A percentile compares a stretch with the other conserved stretches of the same genome.
Conservation (phyloP, 2,113 vertebrate genomes). For the Aplodontia rufa region DNA sequence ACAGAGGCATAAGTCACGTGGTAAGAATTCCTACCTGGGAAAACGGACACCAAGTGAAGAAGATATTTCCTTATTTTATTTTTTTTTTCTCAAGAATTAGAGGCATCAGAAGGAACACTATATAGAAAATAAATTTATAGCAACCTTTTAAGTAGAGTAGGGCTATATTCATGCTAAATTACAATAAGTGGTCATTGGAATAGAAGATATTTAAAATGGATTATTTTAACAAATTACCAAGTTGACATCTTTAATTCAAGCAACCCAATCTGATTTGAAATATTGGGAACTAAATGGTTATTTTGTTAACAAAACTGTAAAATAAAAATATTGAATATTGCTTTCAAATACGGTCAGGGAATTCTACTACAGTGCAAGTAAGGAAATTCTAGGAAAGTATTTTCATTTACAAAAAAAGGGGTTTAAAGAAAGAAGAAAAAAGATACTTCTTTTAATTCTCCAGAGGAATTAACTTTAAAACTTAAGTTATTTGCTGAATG, state of each 20-base stretch:
- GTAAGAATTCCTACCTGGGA: background rate
- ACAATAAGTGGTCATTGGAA: background rate
- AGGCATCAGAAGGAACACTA: background rate
- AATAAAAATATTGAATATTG: background rate
- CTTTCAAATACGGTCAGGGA: background rate
- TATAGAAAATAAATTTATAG: background rate
- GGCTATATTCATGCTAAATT: background rate
- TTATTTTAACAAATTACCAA: background rate
- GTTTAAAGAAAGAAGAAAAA: slow-evolving; percentile 3
- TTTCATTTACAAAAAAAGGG: background rate
- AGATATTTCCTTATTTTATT: background rate
- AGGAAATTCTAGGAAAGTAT: background rate
- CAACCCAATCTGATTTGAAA: background rate
- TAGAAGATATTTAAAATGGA: background rate
- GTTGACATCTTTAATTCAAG: background rate
- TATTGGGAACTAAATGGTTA: background rate
- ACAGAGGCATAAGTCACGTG: background rate
- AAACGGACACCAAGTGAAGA: background rate
- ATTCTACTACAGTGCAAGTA: background rate
- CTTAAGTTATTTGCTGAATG: background rate
- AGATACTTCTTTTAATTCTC: background rate
- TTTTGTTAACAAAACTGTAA: background rate
- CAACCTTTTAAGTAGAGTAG: background rate
- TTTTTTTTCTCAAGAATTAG: background rate
- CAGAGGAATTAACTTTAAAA: background rate